Evolutionary conservation across 2,113 vertebrate genomes (phyloP).

Genomic region (Leiothrix lutea): DNA sequence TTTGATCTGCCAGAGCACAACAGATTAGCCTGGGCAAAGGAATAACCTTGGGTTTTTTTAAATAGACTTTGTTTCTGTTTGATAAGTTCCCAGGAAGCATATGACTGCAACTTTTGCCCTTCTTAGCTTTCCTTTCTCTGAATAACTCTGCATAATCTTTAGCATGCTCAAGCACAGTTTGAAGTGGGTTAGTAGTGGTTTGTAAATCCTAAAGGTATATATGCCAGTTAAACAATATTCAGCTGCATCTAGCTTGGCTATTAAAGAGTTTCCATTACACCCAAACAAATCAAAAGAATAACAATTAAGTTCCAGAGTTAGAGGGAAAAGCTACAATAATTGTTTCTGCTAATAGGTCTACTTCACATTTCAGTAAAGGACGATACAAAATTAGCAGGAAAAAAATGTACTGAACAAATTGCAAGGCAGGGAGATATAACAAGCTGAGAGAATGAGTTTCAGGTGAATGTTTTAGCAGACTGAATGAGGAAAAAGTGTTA

Average conservation of each 20-base stretch:
- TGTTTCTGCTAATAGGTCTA: constrained; percentile 5
- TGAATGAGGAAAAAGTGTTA: background rate
- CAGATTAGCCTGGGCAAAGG: background rate
- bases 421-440: background rate
- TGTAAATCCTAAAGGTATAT: constrained; percentile 26
- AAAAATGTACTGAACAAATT: background rate
- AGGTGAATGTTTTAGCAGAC: background rate
- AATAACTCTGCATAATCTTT: background rate
- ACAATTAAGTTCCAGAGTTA: constrained; percentile 14
- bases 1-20: background rate
- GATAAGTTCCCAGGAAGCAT: background rate
- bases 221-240: background rate
- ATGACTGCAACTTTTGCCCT: background rate
- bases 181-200: background rate
- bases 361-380: background rate
- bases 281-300: constrained; percentile 32
- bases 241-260: background rate
- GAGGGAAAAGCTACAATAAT: background rate
- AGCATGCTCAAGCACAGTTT: background rate
- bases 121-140: background rate
- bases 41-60: background rate
- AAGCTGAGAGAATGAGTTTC: background rate
- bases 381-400: background rate
- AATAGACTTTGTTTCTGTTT: background rate
- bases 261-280: constrained; percentile 52